phyloP scores from a whole-genome alignment of 37 sponge, comb jelly and placozoan species.

The Corticium candelabrum region DNA sequence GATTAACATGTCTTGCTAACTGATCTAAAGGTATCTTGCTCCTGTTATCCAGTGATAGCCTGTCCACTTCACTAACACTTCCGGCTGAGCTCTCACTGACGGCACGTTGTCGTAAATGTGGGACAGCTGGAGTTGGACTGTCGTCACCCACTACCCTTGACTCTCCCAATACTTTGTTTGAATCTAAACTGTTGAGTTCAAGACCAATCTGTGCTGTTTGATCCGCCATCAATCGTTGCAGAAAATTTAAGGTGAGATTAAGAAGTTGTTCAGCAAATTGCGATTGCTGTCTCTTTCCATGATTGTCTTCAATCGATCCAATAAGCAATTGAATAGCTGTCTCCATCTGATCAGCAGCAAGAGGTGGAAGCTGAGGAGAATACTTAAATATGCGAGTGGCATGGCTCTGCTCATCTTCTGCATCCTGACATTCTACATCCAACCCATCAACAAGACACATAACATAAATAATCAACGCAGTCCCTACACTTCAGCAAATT shows the following conservation, averaged over 20 bases:
- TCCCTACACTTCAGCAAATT: too few relatives aligned
- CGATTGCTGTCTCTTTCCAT: conserved; percentile 22
- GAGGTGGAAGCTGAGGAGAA: conserved; percentile 26
- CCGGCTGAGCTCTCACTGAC: too few relatives aligned
- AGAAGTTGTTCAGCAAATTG: conserved; percentile 69
- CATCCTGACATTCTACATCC: too few relatives aligned
- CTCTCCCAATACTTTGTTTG: too few relatives aligned
- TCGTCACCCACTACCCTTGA: background rate
- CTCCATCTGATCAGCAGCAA: conserved; percentile 39
- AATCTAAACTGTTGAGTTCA: too few relatives aligned
- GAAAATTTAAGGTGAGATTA: conserved; percentile 49
- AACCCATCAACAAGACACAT: too few relatives aligned
- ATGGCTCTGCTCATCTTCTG: background rate
- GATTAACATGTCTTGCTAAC: background rate
- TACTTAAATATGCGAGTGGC: background rate
- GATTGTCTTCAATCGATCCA: conserved; percentile 6
- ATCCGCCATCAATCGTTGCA: conserved; percentile 33
- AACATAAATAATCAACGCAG: background rate
- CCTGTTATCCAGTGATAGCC: background rate
- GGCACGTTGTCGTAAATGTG: too few relatives aligned
- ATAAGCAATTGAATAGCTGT: conserved; percentile 25
- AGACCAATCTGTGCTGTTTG: too few relatives aligned
- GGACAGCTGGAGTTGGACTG: background rate
- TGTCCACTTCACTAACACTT: too few relatives aligned
- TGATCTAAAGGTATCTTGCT: background rate